Evolutionary conservation across 2,113 vertebrate genomes (phyloP).

Genomic region (Caloenas nicobarica): DNA sequence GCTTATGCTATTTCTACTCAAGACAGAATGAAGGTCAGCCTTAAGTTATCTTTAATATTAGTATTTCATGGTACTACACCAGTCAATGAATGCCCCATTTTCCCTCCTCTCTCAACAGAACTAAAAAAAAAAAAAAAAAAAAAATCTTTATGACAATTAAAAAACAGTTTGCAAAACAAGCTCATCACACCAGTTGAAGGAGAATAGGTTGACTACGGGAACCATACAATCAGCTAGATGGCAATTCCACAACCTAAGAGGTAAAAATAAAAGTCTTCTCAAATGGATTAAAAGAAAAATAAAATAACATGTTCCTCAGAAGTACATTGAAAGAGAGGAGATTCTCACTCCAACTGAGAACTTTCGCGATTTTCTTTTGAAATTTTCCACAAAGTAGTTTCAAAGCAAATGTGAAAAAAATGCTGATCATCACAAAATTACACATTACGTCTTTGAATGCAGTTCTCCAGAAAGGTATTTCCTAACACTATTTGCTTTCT

Average conservation of each 20-base stretch:
- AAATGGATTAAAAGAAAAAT: background rate
- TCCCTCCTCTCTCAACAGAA: background rate
- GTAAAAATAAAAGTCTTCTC: background rate
- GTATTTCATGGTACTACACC: background rate
- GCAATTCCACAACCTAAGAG: background rate
- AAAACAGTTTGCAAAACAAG: background rate
- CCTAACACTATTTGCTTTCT: background rate
- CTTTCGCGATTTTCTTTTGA: background rate
- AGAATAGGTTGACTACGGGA: background rate
- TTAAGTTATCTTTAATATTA: background rate
- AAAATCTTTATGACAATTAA: background rate
- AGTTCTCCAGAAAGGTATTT: background rate
- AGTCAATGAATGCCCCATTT: fast-evolving
- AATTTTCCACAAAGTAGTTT: background rate
- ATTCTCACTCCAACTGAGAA: background rate
- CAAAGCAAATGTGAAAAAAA: background rate
- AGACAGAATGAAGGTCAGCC: background rate
- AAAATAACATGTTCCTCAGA: background rate
- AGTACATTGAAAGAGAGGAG: background rate
- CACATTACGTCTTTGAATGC: background rate
- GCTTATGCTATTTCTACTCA: background rate
- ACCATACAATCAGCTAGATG: fast-evolving
- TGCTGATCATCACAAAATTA: background rate
- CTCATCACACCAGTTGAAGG: background rate
- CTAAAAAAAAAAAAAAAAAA: background rate